Percentiles rank a stretch among this genome's conserved stretches.
Evolutionary conservation across 2,888 invertebrate genomes (phyloP).

Genomic region (Petrolisthes cinctipes): DNA sequence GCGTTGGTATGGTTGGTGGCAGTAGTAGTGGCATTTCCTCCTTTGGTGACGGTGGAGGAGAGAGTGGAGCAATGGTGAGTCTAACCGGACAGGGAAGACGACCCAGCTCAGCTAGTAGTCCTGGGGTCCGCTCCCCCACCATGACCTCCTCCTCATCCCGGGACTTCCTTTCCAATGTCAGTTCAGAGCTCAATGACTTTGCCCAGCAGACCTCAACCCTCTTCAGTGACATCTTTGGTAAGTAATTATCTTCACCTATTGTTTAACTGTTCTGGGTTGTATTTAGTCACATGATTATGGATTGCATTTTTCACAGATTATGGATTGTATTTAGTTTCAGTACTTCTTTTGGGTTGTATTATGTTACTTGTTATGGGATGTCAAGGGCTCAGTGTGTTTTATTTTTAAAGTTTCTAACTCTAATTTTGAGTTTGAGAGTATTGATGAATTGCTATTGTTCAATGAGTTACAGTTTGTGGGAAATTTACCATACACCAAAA

Average conservation of each 20-base stretch:
- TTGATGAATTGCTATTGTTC: too few relatives aligned
- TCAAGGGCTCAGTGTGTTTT: too few relatives aligned
- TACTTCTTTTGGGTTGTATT: too few relatives aligned
- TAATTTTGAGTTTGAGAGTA: too few relatives aligned
- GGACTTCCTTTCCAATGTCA: conserved; percentile 91
- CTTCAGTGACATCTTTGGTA: conserved; percentile 93
- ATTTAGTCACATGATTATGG: background rate
- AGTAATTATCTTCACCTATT: conserved; percentile 66
- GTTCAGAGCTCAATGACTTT: conserved; percentile 91
- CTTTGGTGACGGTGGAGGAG: conserved; percentile 22
- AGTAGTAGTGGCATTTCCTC: background rate
- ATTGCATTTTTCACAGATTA: background rate
- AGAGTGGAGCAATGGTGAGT: conserved; percentile 30
- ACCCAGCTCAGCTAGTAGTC: conserved; percentile 46
- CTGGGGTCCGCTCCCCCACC: conserved; percentile 45
- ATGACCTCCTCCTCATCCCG: conserved; percentile 67
- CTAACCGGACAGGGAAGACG: conserved; percentile 52
- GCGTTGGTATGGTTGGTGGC: background rate
- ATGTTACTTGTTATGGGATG: too few relatives aligned
- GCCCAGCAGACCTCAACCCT: conserved; percentile 93
- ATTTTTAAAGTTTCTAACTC: too few relatives aligned
- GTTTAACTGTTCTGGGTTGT: background rate
- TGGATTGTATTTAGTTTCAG: too few relatives aligned
- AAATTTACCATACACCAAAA: too few relatives aligned
- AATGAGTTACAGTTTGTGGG: too few relatives aligned